Evolutionary conservation across 35 echinoderm and acorn worm genomes (phyloP), one percentile per base, ranked within the genome.

Genomic region (Lytechinus pictus): DNA sequence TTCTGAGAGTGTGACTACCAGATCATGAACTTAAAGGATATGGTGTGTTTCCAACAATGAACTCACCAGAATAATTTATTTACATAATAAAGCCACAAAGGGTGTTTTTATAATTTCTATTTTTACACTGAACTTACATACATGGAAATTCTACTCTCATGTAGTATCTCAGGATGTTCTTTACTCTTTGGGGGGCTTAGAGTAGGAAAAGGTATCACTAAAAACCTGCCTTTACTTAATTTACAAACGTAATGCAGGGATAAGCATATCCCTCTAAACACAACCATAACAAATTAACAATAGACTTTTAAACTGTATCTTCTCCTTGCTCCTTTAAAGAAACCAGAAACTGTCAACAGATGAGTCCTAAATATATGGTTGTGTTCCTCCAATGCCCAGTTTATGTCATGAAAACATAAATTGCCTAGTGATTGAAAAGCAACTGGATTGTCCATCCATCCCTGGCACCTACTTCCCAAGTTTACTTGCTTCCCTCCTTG

Each of bases 1-100:
- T 93, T 54, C 27, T 3, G 54, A 57, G 92, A 93, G 53, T 54
- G 92, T 93, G 28, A 90, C 88, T 54, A 54, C 88, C 28, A 90
- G 52, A 93, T 90, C n/a, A 90, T 90, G 88, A 90, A 90, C 52
- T 90, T 93, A 93, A 93, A 54, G 52, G 92, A 16, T 54, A 12
- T 90, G 88, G 88, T 90, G 88, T 90, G 9, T 27, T 16, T 79
- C n/a, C 8, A 24, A 79, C 66, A 79, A 79, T 24, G 19, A 58
- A 24, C 19, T 79, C 14, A 1, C 21, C 0, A 0, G 66, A 79
- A 24, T 79, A 79, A 24, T n/a, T 21, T 79, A 79, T 19, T 79
- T 79, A 79, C 66, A 79, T 7, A 79, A 79, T 6, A 24, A 6
- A 79, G 66, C 66, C n/a, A 16, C 21, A 79, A 7, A 24, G 56